Evolutionary conservation across 1,140 invertebrate genomes (phyloP).

Genomic region (Caerostris darwini): DNA sequence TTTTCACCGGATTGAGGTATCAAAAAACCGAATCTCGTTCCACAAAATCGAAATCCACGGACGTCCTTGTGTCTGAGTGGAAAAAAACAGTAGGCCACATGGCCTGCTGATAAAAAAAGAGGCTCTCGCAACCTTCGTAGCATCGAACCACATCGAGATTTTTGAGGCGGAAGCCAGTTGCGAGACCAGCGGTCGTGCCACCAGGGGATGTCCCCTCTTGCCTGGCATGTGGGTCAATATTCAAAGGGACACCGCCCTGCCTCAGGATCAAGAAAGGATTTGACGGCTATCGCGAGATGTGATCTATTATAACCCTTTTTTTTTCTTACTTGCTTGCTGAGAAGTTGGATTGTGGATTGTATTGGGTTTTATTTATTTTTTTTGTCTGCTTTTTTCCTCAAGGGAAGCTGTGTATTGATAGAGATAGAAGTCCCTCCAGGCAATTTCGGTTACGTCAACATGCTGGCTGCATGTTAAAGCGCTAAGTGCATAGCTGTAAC

Average conservation of each 20-base stretch:
- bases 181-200: constrained; percentile 54
- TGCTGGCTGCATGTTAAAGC: neutral
- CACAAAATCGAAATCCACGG: constrained; percentile 16
- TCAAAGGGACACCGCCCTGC: constrained; percentile 63
- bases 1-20: neutral
- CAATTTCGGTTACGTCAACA: constrained; percentile 5
- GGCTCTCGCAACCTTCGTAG: constrained; percentile 14
- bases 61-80: constrained; percentile 49
- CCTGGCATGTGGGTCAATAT: constrained; percentile 56
- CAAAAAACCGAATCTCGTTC: constrained; percentile 24
- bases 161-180: constrained; percentile 56
- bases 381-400: neutral
- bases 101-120: constrained; percentile 17
- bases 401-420: constrained; percentile 39
- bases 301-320: constrained; percentile 38
- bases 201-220: constrained; percentile 42
- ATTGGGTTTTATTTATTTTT: neutral
- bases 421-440: constrained; percentile 2
- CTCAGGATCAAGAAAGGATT: constrained; percentile 42
- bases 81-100: constrained; percentile 54
- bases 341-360: neutral
- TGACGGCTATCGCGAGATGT: constrained; percentile 48
- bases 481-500: neutral
- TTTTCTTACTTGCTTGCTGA: neutral
- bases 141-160: constrained; percentile 25